phyloP scores from a whole-genome alignment of 2,797 vertebrate species.

The Steatocranus sp. region DNA sequence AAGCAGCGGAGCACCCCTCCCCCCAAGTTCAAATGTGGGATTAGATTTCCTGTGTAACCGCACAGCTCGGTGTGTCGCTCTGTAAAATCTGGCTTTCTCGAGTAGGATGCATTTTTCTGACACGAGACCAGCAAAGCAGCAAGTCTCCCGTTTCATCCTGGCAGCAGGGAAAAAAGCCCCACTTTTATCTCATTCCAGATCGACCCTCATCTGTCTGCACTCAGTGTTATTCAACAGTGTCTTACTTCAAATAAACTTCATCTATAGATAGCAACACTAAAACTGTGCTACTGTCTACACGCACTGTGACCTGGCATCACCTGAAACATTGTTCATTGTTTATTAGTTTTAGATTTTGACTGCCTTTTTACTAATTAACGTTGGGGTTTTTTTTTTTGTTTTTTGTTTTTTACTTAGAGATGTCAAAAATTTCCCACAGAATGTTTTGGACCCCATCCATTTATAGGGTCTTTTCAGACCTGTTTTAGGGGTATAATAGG shows the following conservation, averaged over 20 bases:
- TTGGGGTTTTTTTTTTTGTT: too few species aligned
- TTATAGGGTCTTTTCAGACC: background rate
- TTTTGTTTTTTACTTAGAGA: background rate
- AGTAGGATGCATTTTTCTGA: conserved; percentile 9
- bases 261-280: background rate
- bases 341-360: background rate
- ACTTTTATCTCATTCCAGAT: conserved; percentile 5
- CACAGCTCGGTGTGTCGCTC: conserved; percentile 1
- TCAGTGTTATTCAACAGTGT: conserved; percentile 24
- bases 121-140: background rate
- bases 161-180: background rate
- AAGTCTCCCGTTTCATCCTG: background rate
- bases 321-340: background rate
- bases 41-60: conserved; percentile 36
- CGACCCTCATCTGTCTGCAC: background rate
- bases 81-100: background rate
- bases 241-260: conserved; percentile 25
- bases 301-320: background rate
- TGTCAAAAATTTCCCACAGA: background rate
- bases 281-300: background rate
- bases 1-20: conserved; percentile 6
- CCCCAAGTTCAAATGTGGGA: background rate
- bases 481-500: background rate
- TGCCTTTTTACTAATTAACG: background rate
- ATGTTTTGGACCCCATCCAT: background rate